Evolutionary conservation across 2,888 invertebrate species (phyloP), one percentile per base, ranked within the genome.

Genomic region (Caenorhabditis panamensis): DNA sequence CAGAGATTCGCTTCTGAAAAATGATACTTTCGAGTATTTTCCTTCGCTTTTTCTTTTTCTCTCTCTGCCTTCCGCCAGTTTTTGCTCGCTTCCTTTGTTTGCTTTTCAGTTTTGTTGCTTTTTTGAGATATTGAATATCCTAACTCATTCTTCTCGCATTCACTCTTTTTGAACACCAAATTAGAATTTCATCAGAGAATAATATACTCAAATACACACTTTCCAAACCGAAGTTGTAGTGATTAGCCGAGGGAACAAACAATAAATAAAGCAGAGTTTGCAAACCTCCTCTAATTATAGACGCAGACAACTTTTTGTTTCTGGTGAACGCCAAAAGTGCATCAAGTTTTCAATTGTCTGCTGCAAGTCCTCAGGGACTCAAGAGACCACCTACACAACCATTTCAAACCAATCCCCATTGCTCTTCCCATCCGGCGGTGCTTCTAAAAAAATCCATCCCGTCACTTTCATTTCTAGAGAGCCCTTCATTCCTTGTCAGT

Each of bases 11-110:
- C 51, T 37, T 49, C 73, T 53, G 58, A 76, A 68, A 67, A 68
- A 56, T 68, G 68, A 76, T 68, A 76, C 68, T 62, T 68, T 67
- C 58, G 62, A 76, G 76, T 63, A 68, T 76, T 76, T 76, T 76
- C 56, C 76, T 54, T 49, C 20, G 41, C 22, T 18, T 53, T 61
- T 41, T 36, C 54, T 62, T 26, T 37, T 11, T 13, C 26, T 36
- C 26, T 36, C 28, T 47, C 49, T 13, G 6, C 24, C 16, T 41
- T 41, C 13, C 13, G 41, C 13, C 41, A 41, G 2, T 11, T 41
- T 41, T 41, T 6, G 41, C 4, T 11, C 59, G 20, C 13, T 2
- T 44, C 26, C n/a, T 67, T 56, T 41, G 54, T 66, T 58, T 49
- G 58, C 47, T 36, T 59, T 58, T 22, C 37, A 13, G 8, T 41